These are phyloP conservation scores for Sarcophaga caerulescens DNA, from an alignment of 2,888 invertebrate species.

Conservation along the genomic window DNA sequence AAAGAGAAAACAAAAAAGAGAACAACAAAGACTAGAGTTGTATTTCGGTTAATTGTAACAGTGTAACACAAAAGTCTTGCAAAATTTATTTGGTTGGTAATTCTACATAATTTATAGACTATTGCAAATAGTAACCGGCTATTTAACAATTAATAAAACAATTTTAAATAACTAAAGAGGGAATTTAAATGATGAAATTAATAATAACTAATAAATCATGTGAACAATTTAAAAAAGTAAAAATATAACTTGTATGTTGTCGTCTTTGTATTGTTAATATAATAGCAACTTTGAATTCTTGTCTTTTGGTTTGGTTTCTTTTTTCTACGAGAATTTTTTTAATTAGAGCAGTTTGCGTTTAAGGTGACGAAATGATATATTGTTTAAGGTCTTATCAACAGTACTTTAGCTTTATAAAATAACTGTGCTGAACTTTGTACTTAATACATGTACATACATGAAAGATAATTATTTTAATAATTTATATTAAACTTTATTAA, in stretches of 20 bases:
- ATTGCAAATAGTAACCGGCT: too few species aligned
- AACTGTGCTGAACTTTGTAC: not conserved
- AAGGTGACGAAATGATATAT: not conserved
- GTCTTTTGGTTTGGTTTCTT: too few species aligned
- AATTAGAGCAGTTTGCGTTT: not conserved
- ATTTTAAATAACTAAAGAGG: too few species aligned
- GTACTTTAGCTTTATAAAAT: not conserved
- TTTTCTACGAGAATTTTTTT: not conserved
- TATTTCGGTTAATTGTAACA: not conserved
- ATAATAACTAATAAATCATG: too few species aligned
- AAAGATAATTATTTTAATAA: not conserved
- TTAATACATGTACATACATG: too few species aligned
- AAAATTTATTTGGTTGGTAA: not conserved
- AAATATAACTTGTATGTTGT: too few species aligned
- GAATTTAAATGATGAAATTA: too few species aligned
- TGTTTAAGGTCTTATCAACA: not conserved
- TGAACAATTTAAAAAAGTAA: too few species aligned
- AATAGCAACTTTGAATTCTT: too few species aligned
- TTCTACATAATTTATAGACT: not conserved
- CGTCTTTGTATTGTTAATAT: too few species aligned
- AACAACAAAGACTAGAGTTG: conserved; percentile 1
- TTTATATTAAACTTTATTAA: not conserved
- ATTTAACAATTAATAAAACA: too few species aligned
- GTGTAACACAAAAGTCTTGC: not conserved
- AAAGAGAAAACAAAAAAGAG: not conserved